phyloP scores from a whole-genome alignment of 2,888 invertebrate species.

The Leptothorax acervorum region DNA sequence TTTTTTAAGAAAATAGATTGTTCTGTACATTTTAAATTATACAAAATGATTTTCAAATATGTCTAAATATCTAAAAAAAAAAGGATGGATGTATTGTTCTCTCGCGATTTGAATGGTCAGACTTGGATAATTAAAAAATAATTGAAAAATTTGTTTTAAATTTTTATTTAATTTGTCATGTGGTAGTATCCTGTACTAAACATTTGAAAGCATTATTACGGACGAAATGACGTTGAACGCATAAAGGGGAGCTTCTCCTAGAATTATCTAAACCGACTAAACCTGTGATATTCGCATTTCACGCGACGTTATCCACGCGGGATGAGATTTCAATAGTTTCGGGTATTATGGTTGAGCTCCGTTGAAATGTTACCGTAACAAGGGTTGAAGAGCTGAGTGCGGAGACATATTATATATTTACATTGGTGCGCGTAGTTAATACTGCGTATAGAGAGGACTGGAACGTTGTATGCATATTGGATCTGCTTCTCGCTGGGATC shows the following conservation, averaged over 20 bases:
- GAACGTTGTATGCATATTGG: neutral
- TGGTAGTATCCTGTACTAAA: neutral
- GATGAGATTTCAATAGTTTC: conserved; percentile 46
- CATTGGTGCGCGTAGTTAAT: conserved; percentile 53
- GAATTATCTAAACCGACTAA: conserved; percentile 38
- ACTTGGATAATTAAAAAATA: too few species aligned
- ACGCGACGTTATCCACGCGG: neutral
- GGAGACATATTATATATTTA: conserved; percentile 53
- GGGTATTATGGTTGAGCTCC: conserved; percentile 35
- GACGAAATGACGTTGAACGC: neutral
- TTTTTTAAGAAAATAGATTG: neutral
- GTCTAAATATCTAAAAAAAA: neutral
- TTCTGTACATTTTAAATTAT: neutral
- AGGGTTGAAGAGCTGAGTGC: neutral
- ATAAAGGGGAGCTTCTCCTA: neutral
- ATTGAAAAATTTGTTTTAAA: neutral
- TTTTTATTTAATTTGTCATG: neutral
- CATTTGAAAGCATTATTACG: neutral
- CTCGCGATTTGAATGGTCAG: neutral
- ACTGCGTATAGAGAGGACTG: conserved; percentile 19
- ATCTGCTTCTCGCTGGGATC: neutral
- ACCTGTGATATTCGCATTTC: conserved; percentile 27
- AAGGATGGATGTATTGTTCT: neutral
- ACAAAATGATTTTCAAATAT: neutral
- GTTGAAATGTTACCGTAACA: conserved; percentile 36